These are phyloP conservation scores for Heliconius himera DNA, from an alignment of 1,140 invertebrate species.

Conservation along the genomic window DNA sequence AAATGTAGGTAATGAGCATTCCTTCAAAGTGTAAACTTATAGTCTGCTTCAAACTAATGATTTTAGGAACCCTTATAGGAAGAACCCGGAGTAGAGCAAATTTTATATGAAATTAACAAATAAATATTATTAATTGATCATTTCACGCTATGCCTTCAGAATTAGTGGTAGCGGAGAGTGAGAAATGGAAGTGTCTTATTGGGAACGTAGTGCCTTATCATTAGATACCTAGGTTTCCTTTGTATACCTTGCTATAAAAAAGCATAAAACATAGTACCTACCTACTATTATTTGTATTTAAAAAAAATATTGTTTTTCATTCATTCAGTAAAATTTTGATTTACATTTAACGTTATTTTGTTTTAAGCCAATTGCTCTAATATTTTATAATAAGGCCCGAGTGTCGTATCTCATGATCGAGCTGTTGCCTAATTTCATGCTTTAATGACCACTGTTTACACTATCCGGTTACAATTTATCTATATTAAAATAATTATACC, in stretches of 20 bases:
- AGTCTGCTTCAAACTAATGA: not conserved
- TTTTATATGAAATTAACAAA: no score
- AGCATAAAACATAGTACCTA: not conserved
- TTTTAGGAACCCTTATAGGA: not conserved
- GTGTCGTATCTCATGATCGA: slow-evolving; percentile 24
- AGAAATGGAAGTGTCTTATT: no score
- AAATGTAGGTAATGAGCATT: not conserved
- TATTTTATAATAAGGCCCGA: slow-evolving; percentile 9
- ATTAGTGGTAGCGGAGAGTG: no score
- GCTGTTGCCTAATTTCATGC: slow-evolving; percentile 31
- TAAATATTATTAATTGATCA: no score
- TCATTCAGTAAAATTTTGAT: not conserved
- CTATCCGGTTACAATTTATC: slow-evolving; percentile 21
- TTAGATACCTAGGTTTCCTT: no score
- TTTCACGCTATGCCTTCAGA: no score
- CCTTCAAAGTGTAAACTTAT: not conserved
- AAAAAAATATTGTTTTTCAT: not conserved
- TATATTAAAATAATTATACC: slow-evolving; percentile 17
- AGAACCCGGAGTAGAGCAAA: not conserved
- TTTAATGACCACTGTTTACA: slow-evolving; percentile 25
- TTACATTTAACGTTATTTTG: not conserved
- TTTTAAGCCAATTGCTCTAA: not conserved
- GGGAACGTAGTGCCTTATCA: no score
- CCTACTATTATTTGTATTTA: not conserved
- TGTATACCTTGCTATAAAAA: not conserved